Conservation (phyloP, 2,797 vertebrate genomes). For the Xyrichtys novacula region DNA sequence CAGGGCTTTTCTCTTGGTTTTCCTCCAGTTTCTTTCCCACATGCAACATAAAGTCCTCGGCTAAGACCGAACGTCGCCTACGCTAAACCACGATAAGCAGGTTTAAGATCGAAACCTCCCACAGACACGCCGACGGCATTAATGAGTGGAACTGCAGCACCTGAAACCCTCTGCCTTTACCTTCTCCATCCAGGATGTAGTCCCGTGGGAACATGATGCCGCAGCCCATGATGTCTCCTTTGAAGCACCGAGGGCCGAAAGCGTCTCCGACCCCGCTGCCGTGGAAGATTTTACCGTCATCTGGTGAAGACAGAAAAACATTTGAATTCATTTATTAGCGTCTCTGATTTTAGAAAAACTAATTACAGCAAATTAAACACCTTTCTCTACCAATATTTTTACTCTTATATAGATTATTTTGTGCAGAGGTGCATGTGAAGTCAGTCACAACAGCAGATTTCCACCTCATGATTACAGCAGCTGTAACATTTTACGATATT, state of each 20-base stretch:
- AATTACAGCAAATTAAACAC: no score
- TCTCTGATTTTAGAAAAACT: no score
- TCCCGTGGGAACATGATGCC: constrained; percentile 94
- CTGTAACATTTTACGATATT: no score
- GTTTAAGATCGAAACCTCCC: constrained; percentile 49
- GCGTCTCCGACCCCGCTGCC: constrained; percentile 91
- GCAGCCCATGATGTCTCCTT: constrained; percentile 93
- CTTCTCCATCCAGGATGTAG: constrained; percentile 90
- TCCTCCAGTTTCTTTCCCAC: constrained; percentile 41
- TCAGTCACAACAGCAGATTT: no score
- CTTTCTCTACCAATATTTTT: no score
- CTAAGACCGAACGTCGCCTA: constrained; percentile 24
- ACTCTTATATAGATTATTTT: no score
- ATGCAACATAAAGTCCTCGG: constrained; percentile 20
- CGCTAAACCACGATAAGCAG: constrained; percentile 48
- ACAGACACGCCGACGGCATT: constrained; percentile 11
- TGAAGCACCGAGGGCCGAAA: constrained; percentile 90
- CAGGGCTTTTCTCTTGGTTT: constrained; percentile 19
- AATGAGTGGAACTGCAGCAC: constrained; percentile 2
- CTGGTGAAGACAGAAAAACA: constrained; percentile 55
- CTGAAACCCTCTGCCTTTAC: constrained; percentile 67
- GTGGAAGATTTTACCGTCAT: constrained; percentile 92
- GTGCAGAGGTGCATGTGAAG: no score
- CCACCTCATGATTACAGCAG: no score
- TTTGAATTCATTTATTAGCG: no score